A percentile compares a stretch with the other conserved stretches of the same genome.
These are phyloP conservation scores for Bos taurus DNA, from an alignment of 2,113 vertebrate genomes.

Conservation along the genomic window DNA sequence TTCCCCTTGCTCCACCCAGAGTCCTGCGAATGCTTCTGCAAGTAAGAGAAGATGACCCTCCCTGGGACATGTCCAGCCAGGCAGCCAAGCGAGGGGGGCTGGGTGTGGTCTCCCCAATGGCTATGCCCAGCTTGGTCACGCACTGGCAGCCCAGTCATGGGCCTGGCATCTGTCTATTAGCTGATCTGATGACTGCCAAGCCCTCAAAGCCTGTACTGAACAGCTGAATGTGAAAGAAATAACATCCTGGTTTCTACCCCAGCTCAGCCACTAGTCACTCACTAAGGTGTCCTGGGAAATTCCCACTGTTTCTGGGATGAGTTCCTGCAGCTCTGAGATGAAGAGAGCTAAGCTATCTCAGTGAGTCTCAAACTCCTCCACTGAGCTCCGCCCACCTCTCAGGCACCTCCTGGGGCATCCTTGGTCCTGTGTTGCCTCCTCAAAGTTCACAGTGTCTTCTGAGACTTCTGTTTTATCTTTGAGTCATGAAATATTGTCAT, in stretches of 20 bases:
- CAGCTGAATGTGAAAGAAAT: neutral
- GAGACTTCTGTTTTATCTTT: neutral
- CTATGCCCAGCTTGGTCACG: rapidly evolving
- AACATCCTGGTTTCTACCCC: neutral
- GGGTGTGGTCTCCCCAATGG: neutral
- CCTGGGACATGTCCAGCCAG: rapidly evolving
- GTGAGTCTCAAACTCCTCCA: rapidly evolving
- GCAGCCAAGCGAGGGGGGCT: rapidly evolving
- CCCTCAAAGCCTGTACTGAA: neutral
- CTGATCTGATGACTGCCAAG: neutral
- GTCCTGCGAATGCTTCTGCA: neutral
- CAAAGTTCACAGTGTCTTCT: neutral
- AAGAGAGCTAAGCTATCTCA: rapidly evolving
- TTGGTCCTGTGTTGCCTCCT: neutral
- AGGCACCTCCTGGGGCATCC: too few relatives aligned
- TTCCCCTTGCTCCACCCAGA: rapidly evolving
- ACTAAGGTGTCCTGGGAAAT: neutral
- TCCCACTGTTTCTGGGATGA: rapidly evolving
- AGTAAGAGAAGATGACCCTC: neutral
- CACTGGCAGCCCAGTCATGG: neutral
- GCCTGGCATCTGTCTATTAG: neutral
- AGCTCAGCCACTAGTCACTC: neutral
- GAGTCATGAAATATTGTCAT: neutral
- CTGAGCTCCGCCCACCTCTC: neutral
- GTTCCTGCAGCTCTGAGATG: too few relatives aligned